phyloP scores from a whole-genome alignment of 30 jellyfish, hydroid and myxozoan species.

The Turritopsis dohrnii region DNA sequence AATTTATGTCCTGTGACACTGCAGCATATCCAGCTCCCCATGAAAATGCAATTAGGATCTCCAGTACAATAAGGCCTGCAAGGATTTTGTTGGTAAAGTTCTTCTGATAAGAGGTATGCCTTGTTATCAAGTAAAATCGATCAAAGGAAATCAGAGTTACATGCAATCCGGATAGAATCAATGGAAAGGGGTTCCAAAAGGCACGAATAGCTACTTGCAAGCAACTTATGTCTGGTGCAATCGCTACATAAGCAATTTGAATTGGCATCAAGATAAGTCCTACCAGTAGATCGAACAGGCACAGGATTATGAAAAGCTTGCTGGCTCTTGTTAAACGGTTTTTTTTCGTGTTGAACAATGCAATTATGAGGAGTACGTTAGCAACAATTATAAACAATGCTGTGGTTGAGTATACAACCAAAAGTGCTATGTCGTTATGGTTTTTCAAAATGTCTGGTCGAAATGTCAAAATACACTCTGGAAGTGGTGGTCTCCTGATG shows the following conservation, averaged over 20 bases:
- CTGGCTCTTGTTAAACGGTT: neutral
- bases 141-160: constrained; percentile 3
- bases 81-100: neutral
- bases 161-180: constrained; percentile 13
- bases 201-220: constrained; percentile 13
- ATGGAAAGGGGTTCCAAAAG: constrained; percentile 14
- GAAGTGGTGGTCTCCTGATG: neutral
- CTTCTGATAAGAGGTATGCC: neutral
- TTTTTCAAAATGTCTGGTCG: neutral
- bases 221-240: constrained; percentile 9
- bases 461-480: neutral
- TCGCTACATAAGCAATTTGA: neutral
- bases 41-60: neutral
- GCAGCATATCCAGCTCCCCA: constrained; percentile 22
- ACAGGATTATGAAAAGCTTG: constrained; percentile 9
- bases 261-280: constrained; percentile 11
- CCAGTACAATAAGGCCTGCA: neutral
- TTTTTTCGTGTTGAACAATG: neutral
- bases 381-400: neutral
- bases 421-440: neutral
- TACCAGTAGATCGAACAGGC: neutral
- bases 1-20: constrained; percentile 5
- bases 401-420: neutral
- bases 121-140: constrained; percentile 6
- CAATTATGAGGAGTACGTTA: neutral